These are phyloP conservation scores for Orthosia cruda DNA, from an alignment of 2,888 invertebrate species.

Conservation along the genomic window DNA sequence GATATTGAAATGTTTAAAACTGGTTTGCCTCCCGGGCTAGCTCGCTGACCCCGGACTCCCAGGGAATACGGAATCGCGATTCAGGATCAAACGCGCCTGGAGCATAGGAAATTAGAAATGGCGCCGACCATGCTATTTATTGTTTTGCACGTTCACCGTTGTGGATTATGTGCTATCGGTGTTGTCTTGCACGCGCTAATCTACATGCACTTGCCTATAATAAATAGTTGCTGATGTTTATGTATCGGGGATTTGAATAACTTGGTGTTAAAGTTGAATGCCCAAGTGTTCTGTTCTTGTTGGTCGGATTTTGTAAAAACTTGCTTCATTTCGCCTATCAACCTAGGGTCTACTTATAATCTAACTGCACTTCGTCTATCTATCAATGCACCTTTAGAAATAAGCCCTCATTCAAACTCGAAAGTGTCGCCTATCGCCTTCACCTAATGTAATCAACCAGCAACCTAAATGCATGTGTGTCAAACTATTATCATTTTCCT, in stretches of 20 bases:
- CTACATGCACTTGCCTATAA: conserved; percentile 64
- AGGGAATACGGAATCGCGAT: conserved; percentile 86
- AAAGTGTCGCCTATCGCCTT: conserved; percentile 26
- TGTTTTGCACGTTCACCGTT: conserved; percentile 78
- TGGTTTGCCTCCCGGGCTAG: conserved; percentile 85
- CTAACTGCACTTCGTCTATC: not conserved
- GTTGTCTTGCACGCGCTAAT: conserved; percentile 68
- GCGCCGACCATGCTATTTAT: conserved; percentile 86
- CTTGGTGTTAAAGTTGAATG: conserved; percentile 54
- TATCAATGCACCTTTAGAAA: conserved; percentile 15
- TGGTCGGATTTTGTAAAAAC: conserved; percentile 17
- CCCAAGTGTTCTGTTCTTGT: conserved; percentile 17
- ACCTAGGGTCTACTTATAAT: too few relatives aligned
- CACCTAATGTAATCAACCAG: conserved; percentile 24
- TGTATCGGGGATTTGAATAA: conserved; percentile 55
- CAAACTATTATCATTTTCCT: conserved; percentile 57
- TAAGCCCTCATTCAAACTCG: conserved; percentile 5
- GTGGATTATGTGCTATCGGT: conserved; percentile 72
- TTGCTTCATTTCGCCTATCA: too few relatives aligned
- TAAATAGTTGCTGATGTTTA: conserved; percentile 62
- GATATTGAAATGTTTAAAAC: conserved; percentile 90
- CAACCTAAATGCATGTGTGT: conserved; percentile 45
- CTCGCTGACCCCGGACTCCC: conserved; percentile 87
- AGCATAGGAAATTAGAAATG: conserved; percentile 88
- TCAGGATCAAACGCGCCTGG: conserved; percentile 80